Percentiles rank a stretch among this genome's conserved stretches.
Evolutionary conservation across 2,888 invertebrate species (phyloP).

Genomic region (Lutraria lutraria): DNA sequence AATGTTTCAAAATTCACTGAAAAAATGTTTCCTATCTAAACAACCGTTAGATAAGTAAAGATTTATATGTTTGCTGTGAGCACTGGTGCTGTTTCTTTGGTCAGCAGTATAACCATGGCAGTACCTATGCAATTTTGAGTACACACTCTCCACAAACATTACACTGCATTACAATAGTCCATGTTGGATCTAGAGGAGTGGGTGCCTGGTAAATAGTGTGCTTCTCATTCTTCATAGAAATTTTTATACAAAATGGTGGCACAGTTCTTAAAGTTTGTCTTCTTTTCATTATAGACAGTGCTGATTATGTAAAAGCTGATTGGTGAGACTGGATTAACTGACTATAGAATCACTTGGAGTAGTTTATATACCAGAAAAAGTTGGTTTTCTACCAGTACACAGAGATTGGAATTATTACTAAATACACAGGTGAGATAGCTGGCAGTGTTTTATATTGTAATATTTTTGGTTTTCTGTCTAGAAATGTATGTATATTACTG

Average conservation of each 20-base stretch:
- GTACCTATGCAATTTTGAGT: conserved; percentile 7
- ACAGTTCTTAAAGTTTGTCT: neutral
- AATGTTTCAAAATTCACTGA: too few relatives aligned
- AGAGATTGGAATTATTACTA: neutral
- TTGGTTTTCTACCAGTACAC: neutral
- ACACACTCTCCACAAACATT: neutral
- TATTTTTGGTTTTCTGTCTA: neutral
- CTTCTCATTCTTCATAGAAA: neutral
- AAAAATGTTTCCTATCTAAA: too few relatives aligned
- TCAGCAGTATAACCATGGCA: conserved; percentile 4
- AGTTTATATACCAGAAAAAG: neutral
- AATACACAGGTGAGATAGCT: neutral
- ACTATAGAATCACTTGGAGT: neutral
- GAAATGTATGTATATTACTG: neutral
- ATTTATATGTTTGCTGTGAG: neutral
- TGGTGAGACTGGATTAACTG: neutral
- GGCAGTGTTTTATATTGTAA: neutral
- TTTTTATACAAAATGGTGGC: neutral
- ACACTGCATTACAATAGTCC: conserved; percentile 10
- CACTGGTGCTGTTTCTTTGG: neutral
- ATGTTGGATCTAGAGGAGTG: neutral
- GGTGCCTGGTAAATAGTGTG: neutral
- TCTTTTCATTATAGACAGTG: conserved; percentile 4
- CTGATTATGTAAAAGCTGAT: neutral
- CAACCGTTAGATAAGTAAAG: too few relatives aligned